Evolutionary conservation across 2,113 vertebrate genomes (phyloP), one percentile per base, ranked within the genome.

Genomic region (Catharus bicknelli): DNA sequence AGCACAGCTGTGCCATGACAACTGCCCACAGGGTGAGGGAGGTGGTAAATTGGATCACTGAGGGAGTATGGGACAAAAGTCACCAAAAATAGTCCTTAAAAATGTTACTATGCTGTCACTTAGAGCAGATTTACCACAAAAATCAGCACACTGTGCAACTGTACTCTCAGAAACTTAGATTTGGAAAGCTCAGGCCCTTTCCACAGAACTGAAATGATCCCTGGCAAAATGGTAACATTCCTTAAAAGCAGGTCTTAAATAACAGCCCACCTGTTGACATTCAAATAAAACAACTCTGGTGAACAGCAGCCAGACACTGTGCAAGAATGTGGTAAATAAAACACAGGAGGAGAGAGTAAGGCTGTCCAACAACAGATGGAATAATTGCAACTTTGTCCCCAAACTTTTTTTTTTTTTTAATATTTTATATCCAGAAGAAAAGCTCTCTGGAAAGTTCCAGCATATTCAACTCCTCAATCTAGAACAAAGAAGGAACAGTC

Each of bases 211-310:
- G 64, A 82, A 93, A 64, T 20, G 53, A 86, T 92, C 69, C 57
- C 81, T 93, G 88, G 86, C 90, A 92, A 90, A 92, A 72, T 0
- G 0, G 53, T 63, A 92, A 92, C 90, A 94, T 94, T 95, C 88
- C 90, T 91, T 92, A 92, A 72, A 90, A 88, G 68, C 3, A 6
- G 20, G 88, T 85, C 88, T 91, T 91, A 94, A 94, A 91, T 95
- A 94, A 95, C 82, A 58, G 58, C 94, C 86, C 92, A 94, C 92
- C 94, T 93, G 86, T 81, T n/a, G 9, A 84, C 76, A 67, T 67
- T 83, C 92, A 83, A 93, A 95, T 93, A 76, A 95, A 96, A 86
- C 76, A 85, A 48, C 53, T 54, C 80, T 26, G 61, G 86, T 16
- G 55, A 94, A 86, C 69, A 73, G 83, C 29, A 2, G 89, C 62